These are phyloP conservation scores for Cordilura impudica DNA, from an alignment of 2,888 invertebrate genomes.

Conservation along the genomic window DNA sequence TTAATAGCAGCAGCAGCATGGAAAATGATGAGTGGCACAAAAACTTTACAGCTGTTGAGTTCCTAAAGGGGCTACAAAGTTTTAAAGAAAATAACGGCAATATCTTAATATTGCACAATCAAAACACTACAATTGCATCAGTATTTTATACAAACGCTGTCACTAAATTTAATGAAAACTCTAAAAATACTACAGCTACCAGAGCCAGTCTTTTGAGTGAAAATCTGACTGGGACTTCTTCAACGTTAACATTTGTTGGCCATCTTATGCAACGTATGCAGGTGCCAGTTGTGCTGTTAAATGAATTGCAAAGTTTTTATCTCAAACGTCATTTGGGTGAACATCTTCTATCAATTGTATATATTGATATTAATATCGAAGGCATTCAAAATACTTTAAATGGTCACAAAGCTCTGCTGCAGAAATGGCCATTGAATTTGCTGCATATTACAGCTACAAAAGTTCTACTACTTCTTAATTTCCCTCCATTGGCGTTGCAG, in stretches of 20 bases:
- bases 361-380: conserved; percentile 57
- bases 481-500: neutral
- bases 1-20: neutral
- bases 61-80: conserved; percentile 63
- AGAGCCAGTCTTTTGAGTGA: conserved; percentile 10
- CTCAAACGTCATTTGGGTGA: conserved; percentile 63
- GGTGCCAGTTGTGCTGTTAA: conserved; percentile 67
- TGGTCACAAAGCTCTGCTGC: conserved; percentile 63
- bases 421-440: conserved; percentile 65
- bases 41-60: conserved; percentile 50
- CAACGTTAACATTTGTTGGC: conserved; percentile 38
- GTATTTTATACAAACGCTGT: conserved; percentile 41
- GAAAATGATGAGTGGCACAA: neutral
- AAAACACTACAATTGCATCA: conserved; percentile 41
- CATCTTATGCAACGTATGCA: conserved; percentile 62
- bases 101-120: conserved; percentile 63
- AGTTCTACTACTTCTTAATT: conserved; percentile 68
- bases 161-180: conserved; percentile 1
- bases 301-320: conserved; percentile 66
- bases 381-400: conserved; percentile 52
- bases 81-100: conserved; percentile 63
- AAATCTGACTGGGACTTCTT: neutral
- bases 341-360: conserved; percentile 66
- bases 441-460: conserved; percentile 68
- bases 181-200: neutral